A percentile compares a stretch with the other conserved stretches of the same genome.
Conservation (phyloP, 2,888 invertebrate species). For the Eristalis pertinax region DNA sequence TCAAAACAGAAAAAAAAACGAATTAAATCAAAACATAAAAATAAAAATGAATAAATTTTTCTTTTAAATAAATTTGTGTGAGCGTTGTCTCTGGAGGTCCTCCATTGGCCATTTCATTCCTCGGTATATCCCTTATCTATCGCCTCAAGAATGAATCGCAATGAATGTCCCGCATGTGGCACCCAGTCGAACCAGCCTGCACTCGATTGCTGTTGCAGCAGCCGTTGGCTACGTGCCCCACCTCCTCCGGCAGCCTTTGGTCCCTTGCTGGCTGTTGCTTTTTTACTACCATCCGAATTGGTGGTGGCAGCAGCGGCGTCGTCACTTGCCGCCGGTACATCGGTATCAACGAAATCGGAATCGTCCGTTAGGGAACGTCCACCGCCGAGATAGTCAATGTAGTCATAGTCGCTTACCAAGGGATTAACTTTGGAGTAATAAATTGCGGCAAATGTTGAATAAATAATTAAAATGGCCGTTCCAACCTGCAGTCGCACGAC, state of each 20-base stretch:
- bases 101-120: conserved; percentile 27
- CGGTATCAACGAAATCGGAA: conserved; percentile 78
- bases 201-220: conserved; percentile 52
- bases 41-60: neutral
- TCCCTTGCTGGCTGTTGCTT: neutral
- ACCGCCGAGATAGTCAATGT: conserved; percentile 87
- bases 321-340: conserved; percentile 68
- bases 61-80: neutral
- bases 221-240: conserved; percentile 29
- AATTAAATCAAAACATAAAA: neutral
- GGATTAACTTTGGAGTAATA: conserved; percentile 95
- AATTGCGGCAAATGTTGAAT: conserved; percentile 92
- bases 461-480: conserved; percentile 90
- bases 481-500: conserved; percentile 84
- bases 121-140: conserved; percentile 77
- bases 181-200: conserved; percentile 76
- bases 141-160: conserved; percentile 80
- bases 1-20: neutral
- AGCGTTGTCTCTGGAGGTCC: neutral
- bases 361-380: conserved; percentile 84
- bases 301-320: too few species aligned
- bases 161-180: conserved; percentile 78
- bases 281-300: conserved; percentile 10
- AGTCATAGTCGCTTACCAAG: conserved; percentile 89
- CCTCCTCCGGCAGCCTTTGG: conserved; percentile 19